These are phyloP conservation scores for Ceyx erithaca DNA, from an alignment of 2,797 vertebrate genomes.

Conservation along the genomic window DNA sequence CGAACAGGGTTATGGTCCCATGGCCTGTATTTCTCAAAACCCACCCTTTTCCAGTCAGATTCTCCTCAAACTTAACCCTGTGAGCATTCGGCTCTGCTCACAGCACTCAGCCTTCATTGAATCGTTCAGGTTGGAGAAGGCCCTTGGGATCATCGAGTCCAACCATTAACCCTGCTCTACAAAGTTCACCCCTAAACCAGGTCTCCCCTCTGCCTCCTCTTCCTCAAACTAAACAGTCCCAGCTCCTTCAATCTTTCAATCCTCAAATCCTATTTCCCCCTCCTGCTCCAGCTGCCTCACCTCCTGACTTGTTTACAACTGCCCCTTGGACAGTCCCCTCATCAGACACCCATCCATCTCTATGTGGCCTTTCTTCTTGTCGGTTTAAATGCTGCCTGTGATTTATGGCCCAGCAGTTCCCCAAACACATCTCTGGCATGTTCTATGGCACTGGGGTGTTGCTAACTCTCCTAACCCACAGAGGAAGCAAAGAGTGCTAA, in stretches of 20 bases:
- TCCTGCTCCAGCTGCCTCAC: not conserved
- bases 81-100: not conserved
- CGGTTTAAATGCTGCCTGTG: slow-evolving; percentile 20
- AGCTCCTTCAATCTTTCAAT: not conserved
- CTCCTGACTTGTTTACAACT: not conserved
- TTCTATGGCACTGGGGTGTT: not conserved
- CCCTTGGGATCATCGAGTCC: no score
- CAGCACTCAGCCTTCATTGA: not conserved
- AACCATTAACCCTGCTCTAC: no score
- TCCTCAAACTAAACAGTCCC: no score
- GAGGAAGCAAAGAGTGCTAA: slow-evolving; percentile 32
- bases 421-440: not conserved
- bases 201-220: no score
- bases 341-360: slow-evolving; percentile 51
- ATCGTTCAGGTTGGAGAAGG: no score
- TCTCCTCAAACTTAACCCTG: not conserved
- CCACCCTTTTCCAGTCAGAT: not conserved
- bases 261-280: not conserved
- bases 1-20: not conserved
- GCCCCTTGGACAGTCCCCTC: not conserved
- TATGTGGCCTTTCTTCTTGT: slow-evolving; percentile 25
- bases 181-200: no score
- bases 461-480: not conserved
- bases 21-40: not conserved
- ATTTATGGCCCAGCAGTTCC: slow-evolving; percentile 45